Evolutionary conservation across 2,888 invertebrate genomes (phyloP).

Genomic region (Drosophila austrosaltans): DNA sequence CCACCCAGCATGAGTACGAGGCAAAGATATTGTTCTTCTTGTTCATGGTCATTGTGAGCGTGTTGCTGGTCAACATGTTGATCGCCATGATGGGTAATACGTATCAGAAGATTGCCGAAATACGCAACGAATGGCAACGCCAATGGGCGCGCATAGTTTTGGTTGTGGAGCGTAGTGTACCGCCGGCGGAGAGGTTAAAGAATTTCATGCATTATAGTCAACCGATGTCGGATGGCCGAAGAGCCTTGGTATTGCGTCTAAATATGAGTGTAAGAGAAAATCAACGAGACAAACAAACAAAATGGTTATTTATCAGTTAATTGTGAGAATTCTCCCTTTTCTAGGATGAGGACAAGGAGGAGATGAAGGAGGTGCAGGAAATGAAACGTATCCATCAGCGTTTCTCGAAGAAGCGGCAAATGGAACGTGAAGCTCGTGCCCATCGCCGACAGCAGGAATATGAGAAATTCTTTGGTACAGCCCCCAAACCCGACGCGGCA

Average conservation of each 20-base stretch:
- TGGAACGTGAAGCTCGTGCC: slow-evolving; percentile 80
- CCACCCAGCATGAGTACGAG: slow-evolving; percentile 93
- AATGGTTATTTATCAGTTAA: background rate
- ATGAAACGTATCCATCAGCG: slow-evolving; percentile 94
- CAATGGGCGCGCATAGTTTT: slow-evolving; percentile 99
- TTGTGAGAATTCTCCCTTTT: slow-evolving; percentile 32
- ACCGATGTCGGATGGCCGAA: slow-evolving; percentile 94
- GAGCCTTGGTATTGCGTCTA: slow-evolving; percentile 93
- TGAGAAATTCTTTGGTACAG: slow-evolving; percentile 78
- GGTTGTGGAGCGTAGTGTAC: slow-evolving; percentile 98
- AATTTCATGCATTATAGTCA: slow-evolving; percentile 96
- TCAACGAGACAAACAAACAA: no score
- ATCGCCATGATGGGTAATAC: slow-evolving; percentile 99
- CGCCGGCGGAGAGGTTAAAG: slow-evolving; percentile 92
- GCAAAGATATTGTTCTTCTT: slow-evolving; percentile 97
- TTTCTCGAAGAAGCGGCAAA: slow-evolving; percentile 88
- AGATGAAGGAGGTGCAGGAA: slow-evolving; percentile 96
- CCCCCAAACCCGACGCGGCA: slow-evolving; percentile 56
- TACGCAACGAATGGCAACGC: slow-evolving; percentile 98
- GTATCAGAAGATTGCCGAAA: slow-evolving; percentile 98
- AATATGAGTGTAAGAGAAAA: slow-evolving; percentile 91
- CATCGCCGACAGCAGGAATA: slow-evolving; percentile 75
- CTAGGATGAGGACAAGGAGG: slow-evolving; percentile 96
- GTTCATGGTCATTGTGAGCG: slow-evolving; percentile 98
- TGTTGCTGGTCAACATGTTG: slow-evolving; percentile 97